Evolutionary conservation across 2,888 invertebrate species (phyloP), one percentile per base, ranked within the genome.

Genomic region (Lacanobia oleracea): DNA sequence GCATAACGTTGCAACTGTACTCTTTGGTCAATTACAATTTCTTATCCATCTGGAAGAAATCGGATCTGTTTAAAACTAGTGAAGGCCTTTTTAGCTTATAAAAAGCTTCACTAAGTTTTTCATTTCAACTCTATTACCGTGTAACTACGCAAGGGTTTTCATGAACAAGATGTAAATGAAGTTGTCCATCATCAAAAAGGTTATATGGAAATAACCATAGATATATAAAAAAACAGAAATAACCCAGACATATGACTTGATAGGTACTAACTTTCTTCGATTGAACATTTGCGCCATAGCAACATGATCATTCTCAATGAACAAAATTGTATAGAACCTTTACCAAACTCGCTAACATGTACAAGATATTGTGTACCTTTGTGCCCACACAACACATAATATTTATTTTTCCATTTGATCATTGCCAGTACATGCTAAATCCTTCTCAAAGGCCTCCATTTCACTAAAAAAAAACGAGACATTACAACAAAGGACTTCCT

Each of bases 321-420:
- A 33, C 9, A 23, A 43, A 18, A 67, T 65, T 33, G 10, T 16
- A 0, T 12, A 21, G 2, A 3, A 14, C 8, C 9, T 73, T 71
- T 21, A 40, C 23, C 9, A 10, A 23, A 64, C 2, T 51, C n/a
- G n/a, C 33, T 23, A 14, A 48, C 23, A 64, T 16, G 4, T 14
- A 48, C 9, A 21, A 12, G 8, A 33, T 64, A 14, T 12, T 60
- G 5, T 50, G 18, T n/a, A 23, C 7, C 1, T 18, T 14, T 37
- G 10, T 12, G 12, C 9, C 3, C 23, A 7, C 21, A 21, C 21
- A n/a, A 51, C 18, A n/a, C 23, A 61, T 53, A 43, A 53, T 53
- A 54, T 40, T n/a, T 18, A 33, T 50, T 50, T 57, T 21, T 16
- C 16, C 21, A 43, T 75, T 67, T 66, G 48, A 76, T 67, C 37